Evolutionary conservation across 2,797 vertebrate species (phyloP).

Genomic region (Periparus ater): DNA sequence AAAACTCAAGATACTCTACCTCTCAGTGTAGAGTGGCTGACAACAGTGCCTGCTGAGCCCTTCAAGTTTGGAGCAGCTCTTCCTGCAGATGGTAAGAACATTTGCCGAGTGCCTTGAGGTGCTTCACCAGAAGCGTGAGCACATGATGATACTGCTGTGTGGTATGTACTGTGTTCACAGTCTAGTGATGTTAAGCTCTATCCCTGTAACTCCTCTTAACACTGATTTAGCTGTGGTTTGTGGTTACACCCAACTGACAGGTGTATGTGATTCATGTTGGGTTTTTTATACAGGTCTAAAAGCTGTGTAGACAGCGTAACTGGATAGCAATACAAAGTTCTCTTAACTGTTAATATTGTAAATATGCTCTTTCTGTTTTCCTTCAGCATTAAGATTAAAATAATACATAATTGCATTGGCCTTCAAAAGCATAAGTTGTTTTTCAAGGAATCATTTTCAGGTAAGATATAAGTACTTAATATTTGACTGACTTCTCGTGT

Average conservation of each 20-base stretch:
- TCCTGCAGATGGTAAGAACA: background rate
- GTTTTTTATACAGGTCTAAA: background rate
- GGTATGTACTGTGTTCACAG: background rate
- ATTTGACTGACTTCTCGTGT: background rate
- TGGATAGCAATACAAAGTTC: background rate
- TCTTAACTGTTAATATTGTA: background rate
- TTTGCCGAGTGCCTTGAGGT: background rate
- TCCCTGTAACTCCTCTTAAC: background rate
- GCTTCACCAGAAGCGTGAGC: background rate
- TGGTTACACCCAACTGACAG: background rate
- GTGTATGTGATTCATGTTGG: background rate
- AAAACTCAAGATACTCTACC: background rate
- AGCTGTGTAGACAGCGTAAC: background rate
- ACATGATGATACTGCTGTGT: background rate
- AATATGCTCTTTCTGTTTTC: background rate
- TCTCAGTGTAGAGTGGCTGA: background rate
- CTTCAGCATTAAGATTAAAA: constrained; percentile 35
- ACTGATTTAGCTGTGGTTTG: background rate
- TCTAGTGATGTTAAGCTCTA: background rate
- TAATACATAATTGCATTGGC: background rate
- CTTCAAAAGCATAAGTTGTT: constrained; percentile 24
- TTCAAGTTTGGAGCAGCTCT: background rate
- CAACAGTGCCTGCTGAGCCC: background rate
- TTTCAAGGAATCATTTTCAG: background rate
- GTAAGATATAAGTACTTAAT: background rate